phyloP scores from a whole-genome alignment of 92 coral and sea anemone species.

The Porites divaricata region DNA sequence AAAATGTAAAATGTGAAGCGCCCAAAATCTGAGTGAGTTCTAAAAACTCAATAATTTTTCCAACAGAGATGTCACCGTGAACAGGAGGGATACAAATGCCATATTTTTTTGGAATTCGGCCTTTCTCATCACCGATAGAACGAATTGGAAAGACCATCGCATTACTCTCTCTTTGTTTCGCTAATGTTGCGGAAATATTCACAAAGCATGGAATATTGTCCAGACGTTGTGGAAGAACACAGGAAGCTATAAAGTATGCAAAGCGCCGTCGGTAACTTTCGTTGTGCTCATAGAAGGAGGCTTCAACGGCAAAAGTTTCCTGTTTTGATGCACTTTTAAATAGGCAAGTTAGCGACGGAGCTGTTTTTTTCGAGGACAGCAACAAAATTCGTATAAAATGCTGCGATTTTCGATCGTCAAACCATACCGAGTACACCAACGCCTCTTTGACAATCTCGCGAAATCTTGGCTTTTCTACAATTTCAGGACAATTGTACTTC shows the following conservation, averaged over 20 bases:
- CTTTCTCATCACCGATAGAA: background rate
- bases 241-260: slow-evolving; percentile 62
- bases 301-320: background rate
- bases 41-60: slow-evolving; percentile 56
- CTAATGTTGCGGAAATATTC: slow-evolving; percentile 36
- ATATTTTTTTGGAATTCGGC: slow-evolving; percentile 3
- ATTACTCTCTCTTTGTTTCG: background rate
- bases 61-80: slow-evolving; percentile 28
- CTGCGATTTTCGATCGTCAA: slow-evolving; percentile 18
- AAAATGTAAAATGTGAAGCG: slow-evolving; percentile 59
- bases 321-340: slow-evolving; percentile 4
- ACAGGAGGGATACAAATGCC: slow-evolving; percentile 60
- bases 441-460: background rate
- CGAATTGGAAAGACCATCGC: slow-evolving; percentile 41
- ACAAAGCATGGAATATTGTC: slow-evolving; percentile 40
- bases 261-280: slow-evolving; percentile 13
- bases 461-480: slow-evolving; percentile 9
- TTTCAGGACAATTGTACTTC: background rate
- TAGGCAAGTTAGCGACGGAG: slow-evolving; percentile 14
- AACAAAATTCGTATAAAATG: slow-evolving; percentile 4
- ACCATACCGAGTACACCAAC: slow-evolving; percentile 29
- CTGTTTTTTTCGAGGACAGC: slow-evolving; percentile 4
- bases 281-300: slow-evolving; percentile 16
- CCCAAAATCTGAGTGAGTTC: slow-evolving; percentile 60
- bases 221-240: slow-evolving; percentile 40